These are phyloP conservation scores for Ursus arctos DNA, from an alignment of 2,113 vertebrate species.

Conservation along the genomic window DNA sequence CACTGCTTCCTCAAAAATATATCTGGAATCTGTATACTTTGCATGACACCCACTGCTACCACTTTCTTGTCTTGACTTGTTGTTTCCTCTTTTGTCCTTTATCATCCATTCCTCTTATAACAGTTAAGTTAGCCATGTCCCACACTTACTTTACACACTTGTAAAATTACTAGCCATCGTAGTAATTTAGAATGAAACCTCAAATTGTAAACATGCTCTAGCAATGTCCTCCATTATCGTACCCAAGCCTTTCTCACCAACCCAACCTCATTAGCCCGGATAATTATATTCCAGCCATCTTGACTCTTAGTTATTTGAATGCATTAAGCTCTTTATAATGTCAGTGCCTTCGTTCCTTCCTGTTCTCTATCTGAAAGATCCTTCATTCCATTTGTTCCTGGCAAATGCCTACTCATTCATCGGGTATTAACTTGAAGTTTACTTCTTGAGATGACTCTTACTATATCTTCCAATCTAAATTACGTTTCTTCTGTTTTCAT, in stretches of 20 bases:
- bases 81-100: not conserved
- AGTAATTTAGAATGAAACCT: slow-evolving; percentile 6
- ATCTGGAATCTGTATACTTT: not conserved
- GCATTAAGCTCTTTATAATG: not conserved
- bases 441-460: not conserved
- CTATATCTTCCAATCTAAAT: not conserved
- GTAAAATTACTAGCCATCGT: not conserved
- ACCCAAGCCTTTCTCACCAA: not conserved
- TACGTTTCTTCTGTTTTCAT: not conserved
- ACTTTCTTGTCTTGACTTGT: not conserved
- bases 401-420: not conserved
- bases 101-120: not conserved
- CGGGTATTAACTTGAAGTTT: not conserved
- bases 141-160: not conserved
- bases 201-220: not conserved
- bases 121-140: not conserved
- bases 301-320: not conserved
- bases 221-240: not conserved
- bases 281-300: not conserved
- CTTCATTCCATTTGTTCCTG: not conserved
- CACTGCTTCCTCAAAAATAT: not conserved
- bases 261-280: not conserved
- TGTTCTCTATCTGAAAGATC: not conserved
- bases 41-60: not conserved
- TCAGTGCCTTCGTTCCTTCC: not conserved